Evolutionary conservation across 2,113 vertebrate genomes (phyloP).

Genomic region (Xiphophorus hellerii): DNA sequence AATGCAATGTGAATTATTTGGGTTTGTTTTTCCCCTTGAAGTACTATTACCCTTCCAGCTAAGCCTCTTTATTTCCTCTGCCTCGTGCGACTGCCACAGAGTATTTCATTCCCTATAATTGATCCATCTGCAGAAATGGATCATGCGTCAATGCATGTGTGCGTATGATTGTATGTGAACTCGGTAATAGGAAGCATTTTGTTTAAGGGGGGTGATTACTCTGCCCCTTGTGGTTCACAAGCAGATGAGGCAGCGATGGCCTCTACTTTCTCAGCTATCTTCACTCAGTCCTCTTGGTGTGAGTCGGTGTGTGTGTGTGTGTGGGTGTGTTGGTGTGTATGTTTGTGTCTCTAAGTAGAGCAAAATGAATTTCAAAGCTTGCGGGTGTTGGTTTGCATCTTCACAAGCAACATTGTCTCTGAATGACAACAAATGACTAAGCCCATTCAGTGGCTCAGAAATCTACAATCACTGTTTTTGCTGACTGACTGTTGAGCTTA

Average conservation of each 20-base stretch:
- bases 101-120: constrained; percentile 59
- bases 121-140: constrained; percentile 68
- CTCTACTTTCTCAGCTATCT: constrained; percentile 54
- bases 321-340: neutral
- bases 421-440: constrained; percentile 7
- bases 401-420: constrained; percentile 4
- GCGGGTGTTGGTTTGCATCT: constrained; percentile 3
- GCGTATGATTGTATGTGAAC: constrained; percentile 2
- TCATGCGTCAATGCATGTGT: constrained; percentile 19
- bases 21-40: constrained; percentile 51
- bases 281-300: constrained; percentile 46
- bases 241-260: constrained; percentile 58
- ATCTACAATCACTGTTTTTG: constrained; percentile 3
- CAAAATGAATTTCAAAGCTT: constrained; percentile 39
- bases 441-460: neutral
- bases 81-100: constrained; percentile 45
- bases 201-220: constrained; percentile 64
- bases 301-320: constrained; percentile 9
- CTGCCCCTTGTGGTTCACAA: constrained; percentile 58
- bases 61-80: constrained; percentile 68
- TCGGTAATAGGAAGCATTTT: constrained; percentile 60
- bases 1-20: constrained; percentile 64
- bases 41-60: constrained; percentile 54
- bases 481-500: neutral
- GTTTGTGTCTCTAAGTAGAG: constrained; percentile 11